phyloP scores from a whole-genome alignment of 1,140 invertebrate genomes.

The Diorhabda carinulata region DNA sequence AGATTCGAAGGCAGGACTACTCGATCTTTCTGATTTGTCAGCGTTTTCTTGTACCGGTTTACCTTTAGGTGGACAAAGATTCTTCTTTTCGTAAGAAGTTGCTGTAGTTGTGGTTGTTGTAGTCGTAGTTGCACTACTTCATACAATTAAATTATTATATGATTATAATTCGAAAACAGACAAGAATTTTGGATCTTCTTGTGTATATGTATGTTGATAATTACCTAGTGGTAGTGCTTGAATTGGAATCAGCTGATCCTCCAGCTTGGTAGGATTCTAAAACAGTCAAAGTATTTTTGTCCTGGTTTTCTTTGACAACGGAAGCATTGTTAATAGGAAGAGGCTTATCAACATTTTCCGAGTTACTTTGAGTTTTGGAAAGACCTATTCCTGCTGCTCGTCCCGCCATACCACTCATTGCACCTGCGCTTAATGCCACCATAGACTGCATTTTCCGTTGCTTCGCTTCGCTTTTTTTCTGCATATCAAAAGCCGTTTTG shows the following conservation, averaged over 20 bases:
- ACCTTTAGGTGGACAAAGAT: conserved; percentile 51
- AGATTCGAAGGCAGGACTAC: conserved; percentile 92
- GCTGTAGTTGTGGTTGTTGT: conserved; percentile 58
- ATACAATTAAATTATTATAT: conserved; percentile 32
- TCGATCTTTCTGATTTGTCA: conserved; percentile 84
- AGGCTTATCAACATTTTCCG: conserved; percentile 66
- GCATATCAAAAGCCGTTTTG: conserved; percentile 96
- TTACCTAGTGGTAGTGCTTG: conserved; percentile 56
- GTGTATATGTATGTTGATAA: neutral
- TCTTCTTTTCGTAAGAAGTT: conserved; percentile 55
- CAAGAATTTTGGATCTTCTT: neutral
- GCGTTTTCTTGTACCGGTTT: conserved; percentile 27
- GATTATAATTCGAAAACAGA: neutral
- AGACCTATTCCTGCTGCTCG: conserved; percentile 80
- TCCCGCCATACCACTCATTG: conserved; percentile 85
- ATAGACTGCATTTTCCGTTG: conserved; percentile 91
- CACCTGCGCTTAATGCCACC: conserved; percentile 81
- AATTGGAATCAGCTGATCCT: conserved; percentile 55
- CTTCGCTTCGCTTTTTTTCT: conserved; percentile 94
- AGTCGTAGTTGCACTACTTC: conserved; percentile 55
- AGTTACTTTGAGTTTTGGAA: conserved; percentile 69
- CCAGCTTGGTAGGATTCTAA: conserved; percentile 30
- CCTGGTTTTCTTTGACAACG: conserved; percentile 23
- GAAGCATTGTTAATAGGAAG: neutral
- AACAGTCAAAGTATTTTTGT: neutral